Evolutionary conservation across 1,140 invertebrate species (phyloP).

Genomic region (Drosophila asahinai): DNA sequence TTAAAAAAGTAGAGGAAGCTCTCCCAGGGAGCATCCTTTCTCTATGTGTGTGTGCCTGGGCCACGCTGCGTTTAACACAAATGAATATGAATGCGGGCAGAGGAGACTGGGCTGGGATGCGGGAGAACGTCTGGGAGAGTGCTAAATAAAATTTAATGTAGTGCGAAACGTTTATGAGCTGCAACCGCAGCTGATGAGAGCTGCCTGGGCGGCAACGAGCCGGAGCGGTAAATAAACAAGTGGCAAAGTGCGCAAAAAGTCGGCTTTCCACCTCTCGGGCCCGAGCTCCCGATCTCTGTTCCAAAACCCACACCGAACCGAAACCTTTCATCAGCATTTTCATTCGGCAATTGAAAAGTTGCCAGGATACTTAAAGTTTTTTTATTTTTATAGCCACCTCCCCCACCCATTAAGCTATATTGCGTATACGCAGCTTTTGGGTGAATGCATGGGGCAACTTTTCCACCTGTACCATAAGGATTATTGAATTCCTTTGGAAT

Average conservation of each 20-base stretch:
- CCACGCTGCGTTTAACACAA: constrained; percentile 81
- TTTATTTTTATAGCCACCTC: background rate
- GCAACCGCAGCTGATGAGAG: constrained; percentile 71
- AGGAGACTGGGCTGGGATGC: constrained; percentile 7
- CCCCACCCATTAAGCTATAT: constrained; percentile 15
- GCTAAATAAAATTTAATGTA: constrained; percentile 84
- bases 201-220: constrained; percentile 56
- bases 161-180: constrained; percentile 83
- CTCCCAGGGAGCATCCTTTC: constrained; percentile 16
- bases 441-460: constrained; percentile 46
- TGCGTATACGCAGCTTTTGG: constrained; percentile 51
- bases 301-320: background rate
- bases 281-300: background rate
- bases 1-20: constrained; percentile 34
- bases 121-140: constrained; percentile 27
- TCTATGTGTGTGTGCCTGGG: constrained; percentile 27
- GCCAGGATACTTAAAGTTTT: constrained; percentile 34
- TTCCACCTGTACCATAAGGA: no score
- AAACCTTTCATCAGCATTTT: constrained; percentile 46
- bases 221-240: constrained; percentile 81
- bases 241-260: constrained; percentile 75
- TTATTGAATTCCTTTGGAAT: no score
- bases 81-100: constrained; percentile 78
- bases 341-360: constrained; percentile 70
- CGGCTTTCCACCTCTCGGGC: background rate